Percentiles rank a stretch among this genome's conserved stretches.
Conservation (phyloP, 2,888 invertebrate genomes). For the Anthoptus insignis region DNA sequence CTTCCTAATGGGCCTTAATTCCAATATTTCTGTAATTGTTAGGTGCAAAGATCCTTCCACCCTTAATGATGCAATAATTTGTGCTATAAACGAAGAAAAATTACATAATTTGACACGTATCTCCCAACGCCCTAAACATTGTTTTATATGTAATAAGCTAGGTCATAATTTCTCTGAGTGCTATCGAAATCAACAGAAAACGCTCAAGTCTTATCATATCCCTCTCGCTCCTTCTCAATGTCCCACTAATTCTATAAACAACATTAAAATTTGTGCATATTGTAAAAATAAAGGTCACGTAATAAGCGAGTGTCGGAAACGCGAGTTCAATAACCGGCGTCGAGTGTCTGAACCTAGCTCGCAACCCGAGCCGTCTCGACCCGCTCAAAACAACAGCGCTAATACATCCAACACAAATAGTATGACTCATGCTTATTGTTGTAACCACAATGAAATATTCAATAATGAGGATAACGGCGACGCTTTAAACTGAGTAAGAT, state of each 20-base stretch:
- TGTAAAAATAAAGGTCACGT: constrained; percentile 30
- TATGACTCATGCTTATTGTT: no score
- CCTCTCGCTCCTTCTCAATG: no score
- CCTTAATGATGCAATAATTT: constrained; percentile 20
- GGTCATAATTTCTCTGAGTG: constrained; percentile 25
- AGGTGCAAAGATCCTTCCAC: constrained; percentile 4
- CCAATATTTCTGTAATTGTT: constrained; percentile 1
- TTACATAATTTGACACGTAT: constrained; percentile 13
- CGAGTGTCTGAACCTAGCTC: no score
- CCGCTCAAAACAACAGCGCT: no score
- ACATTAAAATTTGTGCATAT: constrained; percentile 16
- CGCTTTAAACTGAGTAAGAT: no score
- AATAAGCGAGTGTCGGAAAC: constrained; percentile 30
- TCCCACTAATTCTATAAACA: not conserved
- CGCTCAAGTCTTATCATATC: no score
- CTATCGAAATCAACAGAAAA: not conserved
- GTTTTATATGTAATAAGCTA: constrained; percentile 3
- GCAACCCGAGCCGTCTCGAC: no score
- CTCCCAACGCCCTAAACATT: constrained; percentile 1
- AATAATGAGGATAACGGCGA: no score
- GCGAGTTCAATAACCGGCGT: constrained; percentile 1
- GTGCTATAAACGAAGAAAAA: constrained; percentile 32
- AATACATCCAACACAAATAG: no score
- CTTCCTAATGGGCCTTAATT: constrained; percentile 35
- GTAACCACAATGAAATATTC: no score